These are phyloP conservation scores for Meteorus cinctellus DNA, from an alignment of 2,888 invertebrate genomes.

Conservation along the genomic window DNA sequence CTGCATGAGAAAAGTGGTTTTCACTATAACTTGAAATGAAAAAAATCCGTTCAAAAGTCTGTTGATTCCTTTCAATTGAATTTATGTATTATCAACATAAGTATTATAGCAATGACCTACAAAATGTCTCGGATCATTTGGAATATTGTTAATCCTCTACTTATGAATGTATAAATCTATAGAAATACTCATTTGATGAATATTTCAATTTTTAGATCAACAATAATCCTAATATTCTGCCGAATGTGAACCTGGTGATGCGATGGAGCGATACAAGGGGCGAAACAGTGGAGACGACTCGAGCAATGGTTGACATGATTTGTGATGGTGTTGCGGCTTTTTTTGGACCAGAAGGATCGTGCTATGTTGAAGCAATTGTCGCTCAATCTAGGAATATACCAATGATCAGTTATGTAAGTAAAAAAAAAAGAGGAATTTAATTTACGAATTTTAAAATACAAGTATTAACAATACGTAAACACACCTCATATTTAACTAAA, in stretches of 20 bases:
- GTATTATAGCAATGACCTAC: too few relatives aligned
- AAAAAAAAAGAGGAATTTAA: slow-evolving; percentile 4
- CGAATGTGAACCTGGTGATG: slow-evolving; percentile 82
- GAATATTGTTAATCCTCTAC: too few relatives aligned
- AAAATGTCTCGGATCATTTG: too few relatives aligned
- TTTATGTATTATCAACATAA: too few relatives aligned
- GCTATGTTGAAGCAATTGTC: slow-evolving; percentile 95
- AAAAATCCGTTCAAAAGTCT: too few relatives aligned
- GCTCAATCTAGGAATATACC: slow-evolving; percentile 95
- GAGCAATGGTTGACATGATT: slow-evolving; percentile 91
- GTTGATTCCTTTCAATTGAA: too few relatives aligned
- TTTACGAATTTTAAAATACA: neutral
- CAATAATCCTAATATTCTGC: slow-evolving; percentile 80
- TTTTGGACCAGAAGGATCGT: slow-evolving; percentile 96
- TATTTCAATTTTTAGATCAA: slow-evolving; percentile 78
- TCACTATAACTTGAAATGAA: too few relatives aligned
- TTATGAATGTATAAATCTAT: slow-evolving; percentile 9
- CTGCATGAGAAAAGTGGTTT: too few relatives aligned
- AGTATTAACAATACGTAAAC: neutral
- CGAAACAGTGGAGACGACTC: slow-evolving; percentile 88
- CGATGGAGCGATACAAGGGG: slow-evolving; percentile 91
- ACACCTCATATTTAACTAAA: neutral
- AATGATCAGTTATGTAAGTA: slow-evolving; percentile 97
- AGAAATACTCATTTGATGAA: slow-evolving; percentile 16
- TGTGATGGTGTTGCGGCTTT: slow-evolving; percentile 92